Evolutionary conservation across 2,888 invertebrate species (phyloP).

Genomic region (Rhingia campestris): DNA sequence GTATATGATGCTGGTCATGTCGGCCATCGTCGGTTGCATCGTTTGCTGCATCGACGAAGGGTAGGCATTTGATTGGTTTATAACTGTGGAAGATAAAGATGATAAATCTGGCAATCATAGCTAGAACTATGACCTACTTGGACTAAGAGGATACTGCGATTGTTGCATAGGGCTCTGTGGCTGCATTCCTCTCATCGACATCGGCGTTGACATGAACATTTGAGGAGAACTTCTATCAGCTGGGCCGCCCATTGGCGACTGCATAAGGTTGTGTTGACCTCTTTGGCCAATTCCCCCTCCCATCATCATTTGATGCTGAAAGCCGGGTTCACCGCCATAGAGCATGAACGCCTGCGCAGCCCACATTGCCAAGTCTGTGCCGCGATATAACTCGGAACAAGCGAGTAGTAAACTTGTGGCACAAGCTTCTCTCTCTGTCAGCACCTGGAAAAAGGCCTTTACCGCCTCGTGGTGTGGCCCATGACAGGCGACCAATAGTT

Average conservation of each 20-base stretch:
- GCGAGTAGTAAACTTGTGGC: slow-evolving; percentile 94
- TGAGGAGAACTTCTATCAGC: slow-evolving; percentile 76
- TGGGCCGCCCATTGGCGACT: slow-evolving; percentile 39
- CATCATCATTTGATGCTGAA: slow-evolving; percentile 77
- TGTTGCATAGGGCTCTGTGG: slow-evolving; percentile 82
- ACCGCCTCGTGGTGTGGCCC: slow-evolving; percentile 94
- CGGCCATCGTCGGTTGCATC: slow-evolving; percentile 74
- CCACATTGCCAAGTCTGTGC: slow-evolving; percentile 90
- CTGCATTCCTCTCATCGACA: slow-evolving; percentile 77
- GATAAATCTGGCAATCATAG: neutral
- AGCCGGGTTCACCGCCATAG: slow-evolving; percentile 91
- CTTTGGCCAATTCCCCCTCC: slow-evolving; percentile 59
- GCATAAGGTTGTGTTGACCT: slow-evolving; percentile 66
- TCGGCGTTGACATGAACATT: slow-evolving; percentile 82
- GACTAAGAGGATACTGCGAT: slow-evolving; percentile 82
- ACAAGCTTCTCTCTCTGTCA: slow-evolving; percentile 93
- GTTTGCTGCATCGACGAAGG: slow-evolving; percentile 42
- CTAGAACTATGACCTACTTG: slow-evolving; percentile 79
- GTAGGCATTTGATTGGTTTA: slow-evolving; percentile 36
- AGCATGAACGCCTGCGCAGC: slow-evolving; percentile 96
- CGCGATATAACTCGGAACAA: slow-evolving; percentile 85
- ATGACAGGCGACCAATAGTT: slow-evolving; percentile 90
- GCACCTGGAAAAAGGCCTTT: slow-evolving; percentile 92
- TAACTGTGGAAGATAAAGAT: slow-evolving; percentile 14
- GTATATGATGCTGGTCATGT: slow-evolving; percentile 81